Base-by-base conservation (phyloP, 1,140 invertebrate species). In the Drosophila repletoides region DNA sequence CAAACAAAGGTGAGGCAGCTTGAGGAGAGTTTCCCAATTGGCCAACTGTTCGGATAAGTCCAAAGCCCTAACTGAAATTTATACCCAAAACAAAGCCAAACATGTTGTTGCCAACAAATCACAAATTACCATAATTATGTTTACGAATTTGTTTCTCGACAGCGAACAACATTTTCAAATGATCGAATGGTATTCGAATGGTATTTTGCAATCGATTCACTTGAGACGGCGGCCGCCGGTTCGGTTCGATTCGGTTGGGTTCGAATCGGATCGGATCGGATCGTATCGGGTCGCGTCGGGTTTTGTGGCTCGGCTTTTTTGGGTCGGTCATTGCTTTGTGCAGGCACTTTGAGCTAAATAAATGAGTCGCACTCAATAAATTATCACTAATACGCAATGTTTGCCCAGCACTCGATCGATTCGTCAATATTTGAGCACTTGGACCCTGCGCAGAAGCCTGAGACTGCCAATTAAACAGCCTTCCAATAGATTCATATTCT, bases 331-430 rank as follows among this genome's bases (percentile, higher is more conserved):
- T 38, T 24, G 46, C 34, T 41, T 38, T 46, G 60, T 41, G 36
- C 22, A 26, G 41, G 41, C 65, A 63, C 49, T 68, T 67, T 53
- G 34, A 4, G 66, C 45, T 55, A 45, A 70, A 38, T 38, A 68
- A 74, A 84, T 84, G 80, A 72, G 74, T 71, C 75, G 77, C 52
- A 76, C 71, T 76, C 76, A 84, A 84, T 84, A 76, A 88, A 77
- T 83, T 83, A 88, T 88, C 72, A 79, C 71, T 46, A 73, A 76
- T 70, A 79, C 77, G 71, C 74, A 70, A 88, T 83, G 72, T 88
- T 51, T 88, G 64, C 55, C 43, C 56, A 69, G 73, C 52, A 14
- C 56, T 70, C 70, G 75, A 88, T 88, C 76, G 77, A 76, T 70
- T 43, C 61, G 74, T 88, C 61, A 88, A 88, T 88, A 88, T 88